Evolutionary conservation across 2,888 invertebrate genomes (phyloP).

Genomic region (Aporophyla nigra): DNA sequence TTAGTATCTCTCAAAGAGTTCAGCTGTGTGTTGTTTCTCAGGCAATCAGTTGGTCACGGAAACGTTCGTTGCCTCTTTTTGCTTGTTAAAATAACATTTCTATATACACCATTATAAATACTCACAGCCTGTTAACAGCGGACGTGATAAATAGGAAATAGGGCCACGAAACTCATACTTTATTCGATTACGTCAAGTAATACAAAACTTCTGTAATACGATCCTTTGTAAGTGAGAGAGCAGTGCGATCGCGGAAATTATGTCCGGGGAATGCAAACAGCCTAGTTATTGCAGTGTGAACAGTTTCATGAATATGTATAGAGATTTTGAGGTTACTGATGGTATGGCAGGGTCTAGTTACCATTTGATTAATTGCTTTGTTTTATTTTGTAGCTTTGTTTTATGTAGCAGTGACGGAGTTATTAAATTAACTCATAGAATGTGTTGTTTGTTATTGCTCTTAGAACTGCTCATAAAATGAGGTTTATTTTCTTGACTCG

Average conservation of each 20-base stretch:
- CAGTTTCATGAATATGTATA: conserved; percentile 29
- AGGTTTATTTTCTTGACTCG: neutral
- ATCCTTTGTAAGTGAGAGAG: conserved; percentile 57
- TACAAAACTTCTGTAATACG: conserved; percentile 59
- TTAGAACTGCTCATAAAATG: neutral
- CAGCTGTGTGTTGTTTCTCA: neutral
- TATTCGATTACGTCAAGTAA: conserved; percentile 53
- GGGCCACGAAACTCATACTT: conserved; percentile 56
- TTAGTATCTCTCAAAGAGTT: neutral
- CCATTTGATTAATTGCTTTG: conserved; percentile 32
- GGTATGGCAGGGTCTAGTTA: conserved; percentile 18
- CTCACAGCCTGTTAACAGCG: conserved; percentile 24
- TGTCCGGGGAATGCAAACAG: conserved; percentile 51
- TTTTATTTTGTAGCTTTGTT: conserved; percentile 8
- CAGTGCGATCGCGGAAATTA: conserved; percentile 40
- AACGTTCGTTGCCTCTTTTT: conserved; percentile 34
- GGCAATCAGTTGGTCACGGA: conserved; percentile 22
- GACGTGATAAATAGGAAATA: conserved; percentile 65
- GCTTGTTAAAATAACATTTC: conserved; percentile 28
- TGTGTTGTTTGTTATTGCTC: neutral
- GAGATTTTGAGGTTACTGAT: conserved; percentile 51
- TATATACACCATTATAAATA: conserved; percentile 19
- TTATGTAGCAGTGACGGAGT: conserved; percentile 5
- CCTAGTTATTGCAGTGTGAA: conserved; percentile 36
- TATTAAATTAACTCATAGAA: neutral